Evolutionary conservation across 2,888 invertebrate species (phyloP).

Genomic region (Nezara viridula): DNA sequence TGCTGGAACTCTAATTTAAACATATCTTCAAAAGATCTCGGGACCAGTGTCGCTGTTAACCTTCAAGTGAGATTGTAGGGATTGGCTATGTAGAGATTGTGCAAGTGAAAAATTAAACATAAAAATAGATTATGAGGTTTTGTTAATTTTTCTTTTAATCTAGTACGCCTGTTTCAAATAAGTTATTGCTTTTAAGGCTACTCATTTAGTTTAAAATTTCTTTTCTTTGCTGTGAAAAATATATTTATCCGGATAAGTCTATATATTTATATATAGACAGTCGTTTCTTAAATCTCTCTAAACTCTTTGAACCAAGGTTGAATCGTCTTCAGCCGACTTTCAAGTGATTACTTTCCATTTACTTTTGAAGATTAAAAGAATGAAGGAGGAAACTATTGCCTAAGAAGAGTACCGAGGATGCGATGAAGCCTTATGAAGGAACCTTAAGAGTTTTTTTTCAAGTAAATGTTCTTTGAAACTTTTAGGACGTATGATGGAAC

Average conservation of each 20-base stretch:
- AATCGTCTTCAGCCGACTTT: constrained; percentile 1
- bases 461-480: not conserved
- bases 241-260: not conserved
- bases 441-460: not conserved
- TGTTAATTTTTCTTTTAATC: no score
- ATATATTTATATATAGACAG: no score
- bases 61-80: no score
- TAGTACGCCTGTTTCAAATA: no score
- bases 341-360: constrained; percentile 44
- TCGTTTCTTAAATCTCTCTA: not conserved
- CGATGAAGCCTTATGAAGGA: not conserved
- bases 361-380: constrained; percentile 42
- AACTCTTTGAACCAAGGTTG: not conserved
- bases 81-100: no score
- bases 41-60: no score
- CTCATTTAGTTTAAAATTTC: not conserved
- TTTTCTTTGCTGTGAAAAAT: not conserved
- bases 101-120: no score
- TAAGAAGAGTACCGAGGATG: not conserved
- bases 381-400: not conserved
- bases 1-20: no score
- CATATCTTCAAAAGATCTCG: no score
- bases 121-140: no score
- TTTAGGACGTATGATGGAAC: not conserved
- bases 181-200: no score